These are phyloP conservation scores for Agrochola lota DNA, from an alignment of 2,888 invertebrate species.

Conservation along the genomic window DNA sequence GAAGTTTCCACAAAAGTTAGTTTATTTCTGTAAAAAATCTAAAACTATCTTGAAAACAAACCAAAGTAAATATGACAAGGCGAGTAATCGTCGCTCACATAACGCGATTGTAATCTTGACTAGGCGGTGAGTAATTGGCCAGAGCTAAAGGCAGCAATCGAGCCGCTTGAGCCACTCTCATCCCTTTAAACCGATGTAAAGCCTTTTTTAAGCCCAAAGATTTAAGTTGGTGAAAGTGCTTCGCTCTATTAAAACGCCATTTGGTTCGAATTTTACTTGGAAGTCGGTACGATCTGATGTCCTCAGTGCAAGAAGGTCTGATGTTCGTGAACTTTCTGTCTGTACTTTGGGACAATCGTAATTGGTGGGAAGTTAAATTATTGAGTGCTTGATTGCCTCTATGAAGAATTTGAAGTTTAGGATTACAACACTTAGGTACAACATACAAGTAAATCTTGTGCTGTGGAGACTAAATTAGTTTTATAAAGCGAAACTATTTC, in stretches of 20 bases:
- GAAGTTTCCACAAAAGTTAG: neutral
- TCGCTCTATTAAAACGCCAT: conserved; percentile 89
- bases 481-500: too few species aligned
- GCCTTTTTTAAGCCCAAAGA: conserved; percentile 90
- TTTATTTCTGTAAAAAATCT: conserved; percentile 16
- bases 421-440: neutral
- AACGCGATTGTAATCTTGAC: conserved; percentile 83
- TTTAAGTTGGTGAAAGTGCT: conserved; percentile 90
- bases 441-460: neutral
- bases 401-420: neutral
- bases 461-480: neutral
- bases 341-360: conserved; percentile 24
- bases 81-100: conserved; percentile 71
- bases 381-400: neutral
- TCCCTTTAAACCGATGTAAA: conserved; percentile 90
- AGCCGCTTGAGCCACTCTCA: conserved; percentile 85
- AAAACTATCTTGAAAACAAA: conserved; percentile 67
- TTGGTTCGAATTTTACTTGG: conserved; percentile 80
- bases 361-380: neutral
- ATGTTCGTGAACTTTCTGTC: conserved; percentile 52
- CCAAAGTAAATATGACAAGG: conserved; percentile 70
- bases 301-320: conserved; percentile 57
- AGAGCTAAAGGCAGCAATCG: conserved; percentile 87
- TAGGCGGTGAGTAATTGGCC: conserved; percentile 87
- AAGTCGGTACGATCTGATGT: conserved; percentile 68